A percentile compares a stretch with the other conserved stretches of the same genome.
Evolutionary conservation across 1,140 invertebrate genomes (phyloP).

Genomic region (Microplitis mediator): DNA sequence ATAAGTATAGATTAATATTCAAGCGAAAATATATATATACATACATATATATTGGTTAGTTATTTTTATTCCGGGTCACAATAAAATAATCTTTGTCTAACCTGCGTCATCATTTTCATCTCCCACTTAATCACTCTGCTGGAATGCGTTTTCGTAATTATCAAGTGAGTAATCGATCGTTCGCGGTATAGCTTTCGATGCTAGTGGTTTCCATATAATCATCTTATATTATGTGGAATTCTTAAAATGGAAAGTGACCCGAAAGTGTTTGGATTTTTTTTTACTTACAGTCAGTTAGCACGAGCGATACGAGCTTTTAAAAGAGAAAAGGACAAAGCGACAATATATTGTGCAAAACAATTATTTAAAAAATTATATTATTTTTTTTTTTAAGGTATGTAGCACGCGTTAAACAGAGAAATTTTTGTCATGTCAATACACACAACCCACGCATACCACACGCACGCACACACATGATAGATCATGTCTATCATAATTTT

Average conservation of each 20-base stretch:
- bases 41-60: too few species aligned
- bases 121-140: too few species aligned
- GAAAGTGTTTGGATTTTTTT: slow-evolving; percentile 33
- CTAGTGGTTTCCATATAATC: background rate
- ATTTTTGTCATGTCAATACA: slow-evolving; percentile 32
- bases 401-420: slow-evolving; percentile 52
- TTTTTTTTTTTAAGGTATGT: slow-evolving; percentile 35
- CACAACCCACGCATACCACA: too few species aligned
- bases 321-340: slow-evolving; percentile 38
- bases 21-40: too few species aligned
- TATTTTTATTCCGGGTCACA: too few species aligned
- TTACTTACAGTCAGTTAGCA: background rate
- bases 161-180: too few species aligned
- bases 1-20: too few species aligned
- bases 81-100: too few species aligned
- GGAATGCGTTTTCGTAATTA: too few species aligned
- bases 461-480: background rate
- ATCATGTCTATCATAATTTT: background rate
- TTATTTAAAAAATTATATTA: slow-evolving; percentile 16
- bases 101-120: too few species aligned
- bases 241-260: slow-evolving; percentile 50
- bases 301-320: slow-evolving; percentile 18
- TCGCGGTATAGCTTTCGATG: too few species aligned
- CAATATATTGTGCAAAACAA: background rate
- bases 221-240: background rate